Base-by-base conservation (phyloP, 2,888 invertebrate genomes). In the Tolmerus cingulatus region DNA sequence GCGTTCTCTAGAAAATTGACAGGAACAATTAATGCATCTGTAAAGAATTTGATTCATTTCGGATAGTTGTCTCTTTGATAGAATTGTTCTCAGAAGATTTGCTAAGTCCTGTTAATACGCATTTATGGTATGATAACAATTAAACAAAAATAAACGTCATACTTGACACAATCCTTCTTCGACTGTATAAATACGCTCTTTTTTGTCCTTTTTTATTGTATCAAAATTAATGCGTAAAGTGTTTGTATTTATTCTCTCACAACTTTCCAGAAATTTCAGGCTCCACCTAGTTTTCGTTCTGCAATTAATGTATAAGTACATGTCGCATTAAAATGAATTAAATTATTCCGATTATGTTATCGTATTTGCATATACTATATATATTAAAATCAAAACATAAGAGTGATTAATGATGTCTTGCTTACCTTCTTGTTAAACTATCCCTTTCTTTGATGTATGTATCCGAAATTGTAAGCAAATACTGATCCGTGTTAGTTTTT, bases 1-100 rank as follows among this genome's bases (percentile, higher is more conserved):
- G 30, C 89, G 91, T 89, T 95, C 94, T 87, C 93, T 93, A 1
- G 94, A 94, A 91, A 95, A 95, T 89, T 94, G 93, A 12, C 94
- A 93, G 3, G 93, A 93, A 89, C 96, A 96, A 90, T 94, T 95
- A 90, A 95, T 94, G 90, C 96, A 96, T 89, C 93, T 92, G 90
- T 93, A 94, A 3, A 93, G 90, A 37, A 91, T 92, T 89, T 94
- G 93, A 88, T 93, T 94, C 91, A 93, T 93, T 89, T 93, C 93
- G 46, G 90, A 90, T 79, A 94, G 92, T 84, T 93, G 92, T 55
- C 94, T 92, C 77, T 92, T 91, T 3, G 93, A 93, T 5, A 94
- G 92, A 86, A 93, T 93, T 23, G 93, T 92, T 5, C 92, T 92
- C 34, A 94, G 90, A 79, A 91, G 92, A 87, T 91, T 90, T 84